phyloP scores from a whole-genome alignment of 2,888 invertebrate species.

The Caenorhabditis panamensis region DNA sequence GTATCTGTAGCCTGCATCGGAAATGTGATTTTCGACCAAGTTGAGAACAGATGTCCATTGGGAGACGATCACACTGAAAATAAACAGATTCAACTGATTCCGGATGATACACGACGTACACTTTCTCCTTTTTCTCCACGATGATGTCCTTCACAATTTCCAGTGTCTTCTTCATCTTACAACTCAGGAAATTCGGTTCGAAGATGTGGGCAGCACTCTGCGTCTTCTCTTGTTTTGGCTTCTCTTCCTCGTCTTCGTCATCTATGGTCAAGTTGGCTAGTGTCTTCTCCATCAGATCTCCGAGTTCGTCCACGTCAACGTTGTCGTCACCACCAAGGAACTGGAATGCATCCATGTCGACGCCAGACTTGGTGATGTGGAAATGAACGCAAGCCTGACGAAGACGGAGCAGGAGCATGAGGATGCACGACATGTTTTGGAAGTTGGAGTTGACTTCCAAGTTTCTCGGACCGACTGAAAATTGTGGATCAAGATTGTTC shows the following conservation, averaged over 20 bases:
- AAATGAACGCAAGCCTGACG: slow-evolving; percentile 94
- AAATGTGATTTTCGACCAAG: slow-evolving; percentile 86
- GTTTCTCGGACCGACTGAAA: slow-evolving; percentile 66
- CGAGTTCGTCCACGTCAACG: slow-evolving; percentile 42
- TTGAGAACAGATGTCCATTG: slow-evolving; percentile 92
- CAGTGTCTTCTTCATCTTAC: slow-evolving; percentile 56
- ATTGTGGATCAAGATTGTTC: not conserved
- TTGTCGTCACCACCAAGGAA: slow-evolving; percentile 66
- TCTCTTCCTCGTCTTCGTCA: slow-evolving; percentile 27
- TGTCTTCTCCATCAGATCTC: slow-evolving; percentile 64
- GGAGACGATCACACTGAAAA: slow-evolving; percentile 87
- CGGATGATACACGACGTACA: slow-evolving; percentile 58
- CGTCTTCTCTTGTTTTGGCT: not conserved
- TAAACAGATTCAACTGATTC: no score
- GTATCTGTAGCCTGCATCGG: slow-evolving; percentile 79
- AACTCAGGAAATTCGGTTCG: slow-evolving; percentile 54
- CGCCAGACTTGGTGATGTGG: slow-evolving; percentile 86
- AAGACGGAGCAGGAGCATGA: slow-evolving; percentile 89
- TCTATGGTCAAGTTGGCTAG: slow-evolving; percentile 70
- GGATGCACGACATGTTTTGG: slow-evolving; percentile 76
- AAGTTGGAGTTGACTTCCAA: slow-evolving; percentile 54
- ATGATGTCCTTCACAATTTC: slow-evolving; percentile 59
- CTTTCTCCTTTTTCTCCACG: slow-evolving; percentile 63
- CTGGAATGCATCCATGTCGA: slow-evolving; percentile 77
- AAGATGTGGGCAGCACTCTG: slow-evolving; percentile 65